Percentiles rank a stretch among this genome's conserved stretches.
Evolutionary conservation across 1,140 invertebrate genomes (phyloP).

Genomic region (Bombus pyrosoma): DNA sequence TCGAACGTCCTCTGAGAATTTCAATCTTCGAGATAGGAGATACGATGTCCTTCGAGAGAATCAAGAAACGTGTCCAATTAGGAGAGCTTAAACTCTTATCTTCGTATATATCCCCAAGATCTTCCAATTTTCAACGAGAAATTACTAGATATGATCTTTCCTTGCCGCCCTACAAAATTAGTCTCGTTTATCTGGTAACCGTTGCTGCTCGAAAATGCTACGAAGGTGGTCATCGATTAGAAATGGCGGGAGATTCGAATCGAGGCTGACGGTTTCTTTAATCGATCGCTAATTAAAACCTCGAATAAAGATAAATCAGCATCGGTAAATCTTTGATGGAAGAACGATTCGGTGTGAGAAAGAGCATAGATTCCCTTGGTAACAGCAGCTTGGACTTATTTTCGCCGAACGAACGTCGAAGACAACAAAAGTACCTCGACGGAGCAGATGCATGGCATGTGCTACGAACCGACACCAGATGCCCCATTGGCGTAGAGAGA

Average conservation of each 20-base stretch:
- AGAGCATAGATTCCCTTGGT: slow-evolving; percentile 64
- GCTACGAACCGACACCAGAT: slow-evolving; percentile 81
- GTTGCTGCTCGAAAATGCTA: background rate
- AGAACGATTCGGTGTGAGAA: slow-evolving; percentile 3
- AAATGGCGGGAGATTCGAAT: background rate
- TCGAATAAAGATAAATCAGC: background rate
- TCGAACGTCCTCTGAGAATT: no score
- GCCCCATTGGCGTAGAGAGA: slow-evolving; percentile 79
- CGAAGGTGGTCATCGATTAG: background rate
- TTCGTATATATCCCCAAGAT: background rate
- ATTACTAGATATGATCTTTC: background rate
- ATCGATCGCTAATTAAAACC: slow-evolving; percentile 13
- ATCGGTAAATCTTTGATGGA: background rate
- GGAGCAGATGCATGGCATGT: slow-evolving; percentile 81
- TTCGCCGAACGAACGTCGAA: slow-evolving; percentile 70
- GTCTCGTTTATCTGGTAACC: background rate
- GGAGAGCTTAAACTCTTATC: background rate
- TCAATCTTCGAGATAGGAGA: no score
- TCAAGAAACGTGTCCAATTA: background rate
- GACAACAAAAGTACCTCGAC: slow-evolving; percentile 78
- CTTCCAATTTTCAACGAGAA: background rate
- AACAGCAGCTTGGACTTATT: slow-evolving; percentile 73
- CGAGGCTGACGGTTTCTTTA: background rate
- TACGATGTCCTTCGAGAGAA: background rate
- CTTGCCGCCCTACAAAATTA: background rate